Evolutionary conservation across 1,140 invertebrate genomes (phyloP).

Genomic region (Copidosoma floridanum): DNA sequence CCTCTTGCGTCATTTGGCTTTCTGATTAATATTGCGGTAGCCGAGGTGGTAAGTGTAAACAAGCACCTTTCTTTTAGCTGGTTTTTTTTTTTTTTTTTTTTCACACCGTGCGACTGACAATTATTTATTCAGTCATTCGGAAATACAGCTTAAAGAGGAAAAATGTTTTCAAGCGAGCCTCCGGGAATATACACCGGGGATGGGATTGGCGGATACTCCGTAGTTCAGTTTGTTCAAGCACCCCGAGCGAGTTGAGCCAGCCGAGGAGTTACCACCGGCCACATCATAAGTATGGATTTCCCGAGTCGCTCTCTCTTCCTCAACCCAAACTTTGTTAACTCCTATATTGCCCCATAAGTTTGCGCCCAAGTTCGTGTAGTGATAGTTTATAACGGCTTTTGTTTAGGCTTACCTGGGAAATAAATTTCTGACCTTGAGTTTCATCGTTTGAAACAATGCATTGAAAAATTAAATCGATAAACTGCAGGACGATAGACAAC

Average conservation of each 20-base stretch:
- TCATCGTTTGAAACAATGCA: too few species aligned
- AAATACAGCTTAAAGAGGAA: too few species aligned
- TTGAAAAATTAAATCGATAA: too few species aligned
- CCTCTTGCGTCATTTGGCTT: not conserved
- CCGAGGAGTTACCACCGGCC: constrained; percentile 16
- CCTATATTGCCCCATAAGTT: constrained; percentile 8
- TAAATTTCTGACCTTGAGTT: too few species aligned
- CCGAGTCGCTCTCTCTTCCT: not conserved
- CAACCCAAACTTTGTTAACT: not conserved
- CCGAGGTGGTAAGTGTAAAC: constrained; percentile 7
- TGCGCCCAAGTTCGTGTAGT: constrained; percentile 8
- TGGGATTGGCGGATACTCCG: too few species aligned
- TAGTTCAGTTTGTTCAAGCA: constrained; percentile 17
- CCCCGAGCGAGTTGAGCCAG: constrained; percentile 14
- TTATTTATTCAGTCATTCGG: too few species aligned
- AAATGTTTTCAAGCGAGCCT: too few species aligned
- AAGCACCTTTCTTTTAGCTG: not conserved
- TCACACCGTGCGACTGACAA: too few species aligned
- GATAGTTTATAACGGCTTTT: constrained; percentile 11
- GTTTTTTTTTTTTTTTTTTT: not conserved
- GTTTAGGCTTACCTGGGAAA: too few species aligned
- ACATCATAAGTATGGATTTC: constrained; percentile 27
- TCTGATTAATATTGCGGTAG: not conserved
- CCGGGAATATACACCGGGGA: too few species aligned
- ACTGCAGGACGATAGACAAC: too few species aligned